Evolutionary conservation across 2,797 vertebrate genomes (phyloP).

Genomic region (Geranospiza caerulescens): DNA sequence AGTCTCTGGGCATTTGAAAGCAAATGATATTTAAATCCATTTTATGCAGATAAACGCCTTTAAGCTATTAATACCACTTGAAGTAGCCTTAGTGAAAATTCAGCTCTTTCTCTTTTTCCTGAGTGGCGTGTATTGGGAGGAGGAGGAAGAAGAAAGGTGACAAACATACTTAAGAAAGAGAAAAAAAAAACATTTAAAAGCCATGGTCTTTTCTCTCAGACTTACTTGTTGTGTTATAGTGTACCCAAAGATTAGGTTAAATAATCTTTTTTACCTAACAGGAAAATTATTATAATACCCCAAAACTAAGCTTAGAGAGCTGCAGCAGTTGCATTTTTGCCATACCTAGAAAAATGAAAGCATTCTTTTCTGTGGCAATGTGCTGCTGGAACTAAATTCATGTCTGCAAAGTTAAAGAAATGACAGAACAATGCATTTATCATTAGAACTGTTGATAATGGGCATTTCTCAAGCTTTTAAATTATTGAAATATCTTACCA

Average conservation of each 20-base stretch:
- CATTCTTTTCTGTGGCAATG: background rate
- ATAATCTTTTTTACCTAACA: background rate
- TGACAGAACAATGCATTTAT: background rate
- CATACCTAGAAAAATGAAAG: background rate
- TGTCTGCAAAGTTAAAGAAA: background rate
- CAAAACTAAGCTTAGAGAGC: background rate
- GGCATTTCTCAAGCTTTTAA: background rate
- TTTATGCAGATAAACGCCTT: background rate
- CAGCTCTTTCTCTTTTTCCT: background rate
- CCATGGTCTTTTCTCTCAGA: accelerated
- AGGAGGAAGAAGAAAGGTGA: background rate
- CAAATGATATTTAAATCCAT: background rate
- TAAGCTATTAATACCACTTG: background rate
- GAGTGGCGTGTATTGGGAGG: background rate
- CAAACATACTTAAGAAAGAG: background rate
- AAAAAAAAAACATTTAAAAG: background rate
- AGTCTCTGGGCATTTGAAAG: background rate
- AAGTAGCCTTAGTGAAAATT: background rate
- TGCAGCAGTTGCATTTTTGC: background rate
- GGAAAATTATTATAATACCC: background rate
- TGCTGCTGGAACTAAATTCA: background rate
- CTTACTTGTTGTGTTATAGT: background rate
- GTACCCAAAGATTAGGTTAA: background rate
- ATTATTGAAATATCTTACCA: background rate
- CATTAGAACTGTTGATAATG: background rate